These are phyloP conservation scores for Tinamus guttatus DNA, from an alignment of 2,113 vertebrate genomes.

Conservation along the genomic window DNA sequence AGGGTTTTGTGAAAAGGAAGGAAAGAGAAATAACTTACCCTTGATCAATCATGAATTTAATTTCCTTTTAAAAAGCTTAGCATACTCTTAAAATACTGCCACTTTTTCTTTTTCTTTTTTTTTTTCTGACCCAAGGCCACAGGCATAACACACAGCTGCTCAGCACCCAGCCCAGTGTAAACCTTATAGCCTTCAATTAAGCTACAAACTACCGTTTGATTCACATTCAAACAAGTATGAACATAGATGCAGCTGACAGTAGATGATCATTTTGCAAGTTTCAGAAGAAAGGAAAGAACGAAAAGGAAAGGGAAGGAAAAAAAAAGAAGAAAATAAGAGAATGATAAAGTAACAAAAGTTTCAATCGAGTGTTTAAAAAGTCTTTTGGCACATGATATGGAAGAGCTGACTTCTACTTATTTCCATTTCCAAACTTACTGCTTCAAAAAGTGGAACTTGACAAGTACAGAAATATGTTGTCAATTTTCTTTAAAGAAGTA, in stretches of 20 bases:
- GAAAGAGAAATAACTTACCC: background rate
- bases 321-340: too few species aligned
- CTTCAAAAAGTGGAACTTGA: background rate
- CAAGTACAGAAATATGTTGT: conserved; percentile 2
- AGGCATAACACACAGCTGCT: conserved; percentile 17
- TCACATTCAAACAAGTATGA: conserved; percentile 56
- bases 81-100: background rate
- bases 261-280: conserved; percentile 53
- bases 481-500: background rate
- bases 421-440: conserved; percentile 26
- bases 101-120: background rate
- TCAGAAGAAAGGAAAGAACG: conserved; percentile 15
- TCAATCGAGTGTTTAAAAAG: conserved; percentile 1
- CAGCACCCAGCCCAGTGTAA: background rate
- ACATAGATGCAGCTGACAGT: conserved; percentile 55
- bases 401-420: conserved; percentile 27
- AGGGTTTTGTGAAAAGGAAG: background rate
- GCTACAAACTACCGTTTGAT: conserved; percentile 36
- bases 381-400: background rate
- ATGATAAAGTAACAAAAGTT: background rate
- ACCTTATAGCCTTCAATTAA: conserved; percentile 34
- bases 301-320: background rate
- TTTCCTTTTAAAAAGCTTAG: background rate
- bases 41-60: background rate
- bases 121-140: background rate